phyloP scores from a whole-genome alignment of 2,113 vertebrate genomes.

The Hymenochirus boettgeri region DNA sequence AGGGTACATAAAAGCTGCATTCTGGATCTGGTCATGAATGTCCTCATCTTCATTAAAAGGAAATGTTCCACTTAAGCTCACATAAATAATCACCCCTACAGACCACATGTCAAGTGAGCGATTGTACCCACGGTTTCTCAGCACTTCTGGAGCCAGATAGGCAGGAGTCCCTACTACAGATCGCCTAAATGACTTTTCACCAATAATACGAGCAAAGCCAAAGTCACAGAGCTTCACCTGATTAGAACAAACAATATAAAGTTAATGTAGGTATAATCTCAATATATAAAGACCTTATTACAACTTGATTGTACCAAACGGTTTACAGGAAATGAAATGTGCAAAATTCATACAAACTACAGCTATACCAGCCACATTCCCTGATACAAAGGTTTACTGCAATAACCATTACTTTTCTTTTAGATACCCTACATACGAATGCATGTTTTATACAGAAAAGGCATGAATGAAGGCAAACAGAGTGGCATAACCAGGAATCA shows the following conservation, averaged over 20 bases:
- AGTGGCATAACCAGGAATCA: no score
- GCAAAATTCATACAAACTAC: no score
- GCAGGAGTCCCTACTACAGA: slow-evolving; percentile 88
- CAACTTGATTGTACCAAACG: no score
- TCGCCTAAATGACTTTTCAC: slow-evolving; percentile 87
- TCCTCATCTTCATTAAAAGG: slow-evolving; percentile 92
- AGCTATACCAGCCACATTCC: no score
- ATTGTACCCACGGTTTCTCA: slow-evolving; percentile 89
- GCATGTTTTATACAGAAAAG: no score
- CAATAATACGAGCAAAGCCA: slow-evolving; percentile 88
- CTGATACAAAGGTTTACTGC: no score
- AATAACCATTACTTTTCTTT: no score
- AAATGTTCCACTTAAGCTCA: slow-evolving; percentile 87
- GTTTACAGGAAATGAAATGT: no score
- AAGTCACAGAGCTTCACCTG: slow-evolving; percentile 92
- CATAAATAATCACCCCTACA: slow-evolving; percentile 88
- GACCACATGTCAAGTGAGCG: slow-evolving; percentile 94
- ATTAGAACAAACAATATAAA: background rate
- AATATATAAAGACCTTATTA: no score
- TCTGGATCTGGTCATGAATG: slow-evolving; percentile 91
- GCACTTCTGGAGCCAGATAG: slow-evolving; percentile 83
- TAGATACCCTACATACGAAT: no score
- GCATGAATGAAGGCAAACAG: no score
- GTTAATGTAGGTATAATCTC: background rate
- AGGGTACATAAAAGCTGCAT: slow-evolving; percentile 89